Evolutionary conservation across 2,888 invertebrate genomes (phyloP), one percentile per base, ranked within the genome.

Genomic region (Anoncus sp.): DNA sequence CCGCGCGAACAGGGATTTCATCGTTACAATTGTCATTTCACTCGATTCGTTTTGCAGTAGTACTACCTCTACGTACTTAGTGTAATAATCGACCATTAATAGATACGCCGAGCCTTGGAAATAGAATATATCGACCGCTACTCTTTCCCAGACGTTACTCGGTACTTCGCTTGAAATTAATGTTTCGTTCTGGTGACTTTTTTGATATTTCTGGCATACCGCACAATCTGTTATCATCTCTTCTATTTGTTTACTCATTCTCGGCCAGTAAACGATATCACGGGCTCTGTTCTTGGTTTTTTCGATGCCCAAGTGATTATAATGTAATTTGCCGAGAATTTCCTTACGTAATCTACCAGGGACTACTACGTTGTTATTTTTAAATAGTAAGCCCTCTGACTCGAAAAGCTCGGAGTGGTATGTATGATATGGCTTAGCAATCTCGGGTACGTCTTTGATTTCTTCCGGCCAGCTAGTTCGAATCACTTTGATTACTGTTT

Each of bases 241-340:
- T 45, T 80, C 60, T 40, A 80, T 78, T 40, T 78, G 63, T 14
- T 6, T 59, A 22, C 27, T 60, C 35, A 80, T 60, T 6, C 69
- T 22, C 10, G 80, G 77, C 78, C 80, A 78, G 51, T 57, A 80
- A 2, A 75, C 14, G 38, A 67, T 57, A 9, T 75, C 59, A 14
- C 69, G 59, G 6, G 80, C 78, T 47, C 57, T 77, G 18, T n/a
- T 20, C n/a, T 80, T 80, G 0, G 74, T 77, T 49, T 77, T 80
- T 40, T 73, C 74, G 16, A 77, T 65, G 2, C 74, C 79, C 18
- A 57, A 18, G 31, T 82, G 82, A 66, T 75, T 66, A 45, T 80
- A 81, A 63, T 82, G 81, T 35, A 83, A 20, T 45, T 74, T 81
- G 0, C 18, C 4, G 1, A 81, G 57, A 9, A 81, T 51, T 75